Base-by-base conservation (phyloP, 2,888 invertebrate genomes). In the Stenurella melanura region DNA sequence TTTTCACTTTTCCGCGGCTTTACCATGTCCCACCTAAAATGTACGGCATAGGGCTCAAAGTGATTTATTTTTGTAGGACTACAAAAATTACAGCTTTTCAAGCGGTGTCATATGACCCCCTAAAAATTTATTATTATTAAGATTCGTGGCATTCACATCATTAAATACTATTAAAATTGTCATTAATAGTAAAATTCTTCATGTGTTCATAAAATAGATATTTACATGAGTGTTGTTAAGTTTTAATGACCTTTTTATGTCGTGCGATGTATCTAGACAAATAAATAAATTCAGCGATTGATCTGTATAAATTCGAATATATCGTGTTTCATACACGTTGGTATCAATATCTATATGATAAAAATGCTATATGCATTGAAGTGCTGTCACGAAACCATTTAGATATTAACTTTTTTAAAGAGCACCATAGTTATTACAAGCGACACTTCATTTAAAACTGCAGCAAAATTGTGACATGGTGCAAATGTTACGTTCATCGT, bases 351-450 rank as follows among this genome's bases (percentile, higher is more conserved):
- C 64, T 64, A 50, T 64, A 64, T 18, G 64, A 42, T 64, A 64
- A 58, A 58, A 69, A 58, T 54, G 56, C 19, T 69, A 38, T 57
- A 34, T 34, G 57, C 69, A 69, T 34, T 57, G 69, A 69, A 70
- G 60, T 60, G 60, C 60, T 19, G 70, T 70, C 70, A 70, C 70
- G 70, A 70, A 70, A 70, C 58, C 70, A 70, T 70, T 70, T 70
- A 60, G 70, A 70, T 70, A 70, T 60, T 70, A 70, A 70, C 70
- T 60, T 70, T 70, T 69, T 70, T 60, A 42, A 70, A 69, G 58
- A 57, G 17, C 56, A 17, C 56, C 57, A 58, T 69, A 34, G 58
- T 58, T 69, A 30, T 18, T 56, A 57, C 30, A 30, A 54, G 19
- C 64, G 42, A 19, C 64, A 67, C 26, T 54, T 67, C 30, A 56